Evolutionary conservation across 1,140 invertebrate species (phyloP).

Genomic region (Aethina tumida): DNA sequence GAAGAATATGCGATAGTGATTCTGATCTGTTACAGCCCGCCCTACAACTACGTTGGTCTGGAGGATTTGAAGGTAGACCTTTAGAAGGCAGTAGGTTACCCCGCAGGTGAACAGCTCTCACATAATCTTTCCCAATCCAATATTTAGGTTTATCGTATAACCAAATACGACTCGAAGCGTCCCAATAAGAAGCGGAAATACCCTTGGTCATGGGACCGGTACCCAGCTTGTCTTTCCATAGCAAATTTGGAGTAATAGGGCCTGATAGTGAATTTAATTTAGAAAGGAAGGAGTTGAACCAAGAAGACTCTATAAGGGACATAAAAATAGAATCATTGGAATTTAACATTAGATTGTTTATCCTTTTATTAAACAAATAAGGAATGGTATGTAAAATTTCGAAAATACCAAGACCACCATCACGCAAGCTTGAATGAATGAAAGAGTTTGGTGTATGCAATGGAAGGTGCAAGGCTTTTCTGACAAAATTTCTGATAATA

Average conservation of each 20-base stretch:
- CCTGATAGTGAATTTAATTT: background rate
- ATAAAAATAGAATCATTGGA: background rate
- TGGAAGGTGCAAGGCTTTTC: too few species aligned
- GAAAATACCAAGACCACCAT: conserved; percentile 1
- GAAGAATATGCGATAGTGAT: background rate
- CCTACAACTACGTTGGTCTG: background rate
- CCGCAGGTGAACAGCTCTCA: background rate
- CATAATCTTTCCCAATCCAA: conserved; percentile 1
- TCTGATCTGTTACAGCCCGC: background rate
- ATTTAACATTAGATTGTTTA: background rate
- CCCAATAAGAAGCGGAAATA: background rate
- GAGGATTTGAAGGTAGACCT: background rate
- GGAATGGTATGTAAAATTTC: background rate
- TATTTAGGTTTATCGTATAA: background rate
- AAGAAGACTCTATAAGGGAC: background rate
- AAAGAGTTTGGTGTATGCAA: conserved; percentile 1
- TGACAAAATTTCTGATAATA: too few species aligned
- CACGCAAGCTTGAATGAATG: background rate
- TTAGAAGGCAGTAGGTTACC: background rate
- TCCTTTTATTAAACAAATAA: background rate
- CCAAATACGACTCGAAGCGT: background rate
- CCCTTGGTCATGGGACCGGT: background rate
- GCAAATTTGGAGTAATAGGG: background rate
- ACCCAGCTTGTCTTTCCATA: background rate
- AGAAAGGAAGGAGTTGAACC: background rate